Base-by-base conservation (phyloP, 2,888 invertebrate genomes). In the Polylopha cassiicola region DNA sequence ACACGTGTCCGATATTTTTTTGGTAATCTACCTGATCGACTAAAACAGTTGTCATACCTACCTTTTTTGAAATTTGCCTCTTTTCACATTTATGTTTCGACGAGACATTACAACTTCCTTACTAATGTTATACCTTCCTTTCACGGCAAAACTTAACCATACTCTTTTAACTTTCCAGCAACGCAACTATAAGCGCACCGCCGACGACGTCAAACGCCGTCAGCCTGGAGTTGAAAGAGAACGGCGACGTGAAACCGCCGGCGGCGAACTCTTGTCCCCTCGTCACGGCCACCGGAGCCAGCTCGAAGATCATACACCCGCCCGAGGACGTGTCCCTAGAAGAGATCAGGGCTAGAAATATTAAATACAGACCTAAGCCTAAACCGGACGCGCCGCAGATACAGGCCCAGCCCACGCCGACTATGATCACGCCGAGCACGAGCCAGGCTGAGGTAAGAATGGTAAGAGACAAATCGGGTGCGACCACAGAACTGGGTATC, bases 261-360 rank as follows among this genome's bases (percentile, higher is more conserved):
- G 70, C 75, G 0, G 74, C 74, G 15, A 73, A 76, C 58, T 47
- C 73, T 0, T 86, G 70, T 52, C 85, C 77, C 8, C 87, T 92
- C 4, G 92, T 94, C 33, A 91, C 91, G 7, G 89, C 92, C n/a
- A 91, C 93, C 3, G 93, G 94, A 24, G 92, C 95, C 3, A 91
- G 94, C 21, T 94, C 95, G 61, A 93, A 93, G 80, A 97, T 98
- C 39, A 90, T 98, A 53, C 98, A 98, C 76, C 98, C 98, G 0
- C 92, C 95, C 1, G 97, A 98, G 72, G 96, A 97, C 74, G 90
- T 96, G 36, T 97, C 97, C 16, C 67, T 95, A 70, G 95, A 95
- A 71, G 95, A 96, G 78, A 89, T 94, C 51, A 86, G 92, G 31
- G 91, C 95, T 4, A 81, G 92, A 32, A 81, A 87, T 58, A 77